Evolutionary conservation across 2,797 vertebrate genomes (phyloP).

Genomic region (Siniperca undulata): DNA sequence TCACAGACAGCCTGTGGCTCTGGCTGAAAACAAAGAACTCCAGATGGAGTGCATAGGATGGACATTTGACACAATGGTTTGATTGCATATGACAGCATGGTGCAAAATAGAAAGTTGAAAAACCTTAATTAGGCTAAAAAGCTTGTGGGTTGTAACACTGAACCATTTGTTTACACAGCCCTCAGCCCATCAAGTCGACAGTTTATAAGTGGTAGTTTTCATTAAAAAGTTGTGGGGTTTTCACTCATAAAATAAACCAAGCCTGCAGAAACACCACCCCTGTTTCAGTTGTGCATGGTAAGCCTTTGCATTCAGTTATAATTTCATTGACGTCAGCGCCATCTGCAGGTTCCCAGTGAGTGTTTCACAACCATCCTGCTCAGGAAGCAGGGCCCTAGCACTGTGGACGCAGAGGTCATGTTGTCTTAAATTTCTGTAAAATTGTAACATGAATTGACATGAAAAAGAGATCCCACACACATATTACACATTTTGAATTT

Average conservation of each 20-base stretch:
- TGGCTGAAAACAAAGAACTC: background rate
- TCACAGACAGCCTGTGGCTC: background rate
- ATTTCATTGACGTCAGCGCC: constrained; percentile 7
- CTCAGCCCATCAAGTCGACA: too few relatives aligned
- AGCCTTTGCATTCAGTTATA: background rate
- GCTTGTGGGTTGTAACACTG: too few relatives aligned
- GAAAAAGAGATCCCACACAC: background rate
- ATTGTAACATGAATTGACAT: background rate
- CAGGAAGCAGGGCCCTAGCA: background rate
- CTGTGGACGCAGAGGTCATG: background rate
- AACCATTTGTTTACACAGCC: background rate
- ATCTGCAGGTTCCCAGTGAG: constrained; percentile 5
- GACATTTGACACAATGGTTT: background rate
- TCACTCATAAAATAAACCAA: background rate
- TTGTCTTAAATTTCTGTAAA: background rate
- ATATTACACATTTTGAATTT: background rate
- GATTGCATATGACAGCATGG: background rate
- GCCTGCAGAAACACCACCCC: background rate
- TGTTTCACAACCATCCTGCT: background rate
- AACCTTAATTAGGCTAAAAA: background rate
- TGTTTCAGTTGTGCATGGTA: background rate
- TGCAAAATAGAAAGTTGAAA: background rate
- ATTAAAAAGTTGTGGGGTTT: background rate
- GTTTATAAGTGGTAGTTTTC: background rate
- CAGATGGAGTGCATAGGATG: too few relatives aligned